Percentiles rank a stretch among this genome's conserved stretches.
These are phyloP conservation scores for Oncorhynchus nerka DNA, from an alignment of 2,113 vertebrate genomes.

Conservation along the genomic window DNA sequence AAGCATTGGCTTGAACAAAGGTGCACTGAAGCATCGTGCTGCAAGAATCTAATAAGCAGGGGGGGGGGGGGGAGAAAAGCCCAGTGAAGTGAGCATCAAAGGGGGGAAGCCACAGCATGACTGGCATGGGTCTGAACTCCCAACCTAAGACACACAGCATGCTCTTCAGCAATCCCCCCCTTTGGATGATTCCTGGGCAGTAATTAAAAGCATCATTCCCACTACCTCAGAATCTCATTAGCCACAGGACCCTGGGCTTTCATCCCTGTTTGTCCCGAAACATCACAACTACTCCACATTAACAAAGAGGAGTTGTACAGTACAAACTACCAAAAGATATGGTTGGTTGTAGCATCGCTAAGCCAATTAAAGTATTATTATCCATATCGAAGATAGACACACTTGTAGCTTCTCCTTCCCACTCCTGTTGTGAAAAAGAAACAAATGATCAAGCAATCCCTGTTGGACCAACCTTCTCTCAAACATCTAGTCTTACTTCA, in stretches of 20 bases:
- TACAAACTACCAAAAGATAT: constrained; percentile 37
- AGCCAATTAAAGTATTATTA: constrained; percentile 39
- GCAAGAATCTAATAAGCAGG: constrained; percentile 84
- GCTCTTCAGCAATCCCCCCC: constrained; percentile 83
- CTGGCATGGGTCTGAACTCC: constrained; percentile 93
- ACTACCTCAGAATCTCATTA: constrained; percentile 96
- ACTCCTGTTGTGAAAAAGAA: not conserved
- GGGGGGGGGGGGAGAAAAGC: constrained; percentile 74
- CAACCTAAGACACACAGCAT: constrained; percentile 90
- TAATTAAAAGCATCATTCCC: constrained; percentile 98
- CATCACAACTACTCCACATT: constrained; percentile 64
- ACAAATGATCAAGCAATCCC: not conserved
- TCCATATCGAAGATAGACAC: not conserved
- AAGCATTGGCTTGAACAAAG: constrained; percentile 63
- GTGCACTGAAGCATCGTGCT: constrained; percentile 67
- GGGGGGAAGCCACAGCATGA: constrained; percentile 90
- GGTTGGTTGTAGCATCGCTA: constrained; percentile 37
- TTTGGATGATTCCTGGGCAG: constrained; percentile 83
- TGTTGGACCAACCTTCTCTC: not conserved
- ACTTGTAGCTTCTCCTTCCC: constrained; percentile 9
- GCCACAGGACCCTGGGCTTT: constrained; percentile 87
- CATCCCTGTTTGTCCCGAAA: constrained; percentile 90
- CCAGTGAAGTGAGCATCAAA: constrained; percentile 91
- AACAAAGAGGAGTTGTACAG: constrained; percentile 44
- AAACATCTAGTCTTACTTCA: not conserved